phyloP scores from a whole-genome alignment of 2,113 vertebrate genomes.

The Morone chrysops region DNA sequence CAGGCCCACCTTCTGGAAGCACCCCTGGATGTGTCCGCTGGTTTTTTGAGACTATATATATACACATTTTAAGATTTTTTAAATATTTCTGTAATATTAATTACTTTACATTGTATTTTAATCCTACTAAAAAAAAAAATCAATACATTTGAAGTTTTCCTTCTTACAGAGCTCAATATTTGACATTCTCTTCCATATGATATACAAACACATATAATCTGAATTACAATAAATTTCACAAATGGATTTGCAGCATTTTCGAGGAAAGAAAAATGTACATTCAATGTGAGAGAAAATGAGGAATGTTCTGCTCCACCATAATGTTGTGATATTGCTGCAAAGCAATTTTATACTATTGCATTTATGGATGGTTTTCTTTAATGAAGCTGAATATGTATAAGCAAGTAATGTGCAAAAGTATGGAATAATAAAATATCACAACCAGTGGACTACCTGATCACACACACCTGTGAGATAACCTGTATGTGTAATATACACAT shows the following conservation, averaged over 20 bases:
- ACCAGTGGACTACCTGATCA: neutral
- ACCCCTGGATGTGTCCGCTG: too few species aligned
- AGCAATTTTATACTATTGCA: conserved; percentile 35
- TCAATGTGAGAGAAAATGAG: conserved; percentile 4
- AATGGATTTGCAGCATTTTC: neutral
- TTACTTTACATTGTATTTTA: neutral
- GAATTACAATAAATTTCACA: neutral
- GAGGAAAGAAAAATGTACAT: neutral
- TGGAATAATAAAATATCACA: conserved; percentile 21
- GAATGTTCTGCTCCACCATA: neutral
- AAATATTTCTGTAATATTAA: too few species aligned
- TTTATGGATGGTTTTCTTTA: conserved; percentile 35
- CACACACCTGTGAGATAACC: neutral
- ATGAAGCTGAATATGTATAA: conserved; percentile 42
- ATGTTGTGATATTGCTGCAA: conserved; percentile 32
- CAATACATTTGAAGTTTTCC: neutral
- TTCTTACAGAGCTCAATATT: neutral
- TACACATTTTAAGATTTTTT: too few species aligned
- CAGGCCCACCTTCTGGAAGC: too few species aligned
- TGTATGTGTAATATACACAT: neutral
- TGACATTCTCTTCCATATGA: too few species aligned
- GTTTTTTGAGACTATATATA: too few species aligned
- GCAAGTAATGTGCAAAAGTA: conserved; percentile 30
- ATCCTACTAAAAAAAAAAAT: neutral
- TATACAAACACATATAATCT: neutral